Conservation (phyloP, 2,113 vertebrate genomes). For the Oncorhynchus kisutch region DNA sequence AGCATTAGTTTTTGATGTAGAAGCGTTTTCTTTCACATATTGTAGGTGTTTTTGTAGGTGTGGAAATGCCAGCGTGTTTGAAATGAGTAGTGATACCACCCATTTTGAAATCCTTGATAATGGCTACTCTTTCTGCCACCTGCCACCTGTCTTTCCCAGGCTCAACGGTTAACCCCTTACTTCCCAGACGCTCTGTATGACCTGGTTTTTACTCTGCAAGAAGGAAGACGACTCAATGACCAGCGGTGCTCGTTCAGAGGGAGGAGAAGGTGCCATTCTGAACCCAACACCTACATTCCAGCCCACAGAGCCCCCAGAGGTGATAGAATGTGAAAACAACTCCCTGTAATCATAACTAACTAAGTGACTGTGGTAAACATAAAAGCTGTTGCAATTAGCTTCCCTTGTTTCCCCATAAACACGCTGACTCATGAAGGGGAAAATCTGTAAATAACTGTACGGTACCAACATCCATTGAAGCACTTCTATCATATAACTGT, state of each 20-base stretch:
- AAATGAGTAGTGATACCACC: not conserved
- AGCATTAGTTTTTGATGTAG: not conserved
- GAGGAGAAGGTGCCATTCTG: slow-evolving; percentile 76
- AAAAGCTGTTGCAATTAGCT: slow-evolving; percentile 8
- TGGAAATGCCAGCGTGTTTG: slow-evolving; percentile 20
- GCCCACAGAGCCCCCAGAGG: slow-evolving; percentile 66
- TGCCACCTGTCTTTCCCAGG: slow-evolving; percentile 48
- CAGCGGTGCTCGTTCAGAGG: slow-evolving; percentile 77
- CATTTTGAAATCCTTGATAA: slow-evolving; percentile 44
- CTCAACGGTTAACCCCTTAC: slow-evolving; percentile 65
- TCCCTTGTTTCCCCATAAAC: slow-evolving; percentile 11
- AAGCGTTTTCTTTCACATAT: no score
- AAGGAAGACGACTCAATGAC: slow-evolving; percentile 76
- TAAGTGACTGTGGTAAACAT: not conserved
- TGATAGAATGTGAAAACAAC: slow-evolving; percentile 10
- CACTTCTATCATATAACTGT: not conserved
- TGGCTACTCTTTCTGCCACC: slow-evolving; percentile 18
- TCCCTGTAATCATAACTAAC: no score
- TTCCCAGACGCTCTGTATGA: slow-evolving; percentile 77
- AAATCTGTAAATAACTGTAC: not conserved
- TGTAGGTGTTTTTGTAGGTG: no score
- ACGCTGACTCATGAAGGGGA: slow-evolving; percentile 25
- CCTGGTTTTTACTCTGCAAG: slow-evolving; percentile 73
- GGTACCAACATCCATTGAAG: not conserved
- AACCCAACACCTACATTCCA: slow-evolving; percentile 68